A percentile compares a stretch with the other conserved stretches of the same genome.
phyloP scores from a whole-genome alignment of 1,140 invertebrate genomes.

The Drosophila simulans region DNA sequence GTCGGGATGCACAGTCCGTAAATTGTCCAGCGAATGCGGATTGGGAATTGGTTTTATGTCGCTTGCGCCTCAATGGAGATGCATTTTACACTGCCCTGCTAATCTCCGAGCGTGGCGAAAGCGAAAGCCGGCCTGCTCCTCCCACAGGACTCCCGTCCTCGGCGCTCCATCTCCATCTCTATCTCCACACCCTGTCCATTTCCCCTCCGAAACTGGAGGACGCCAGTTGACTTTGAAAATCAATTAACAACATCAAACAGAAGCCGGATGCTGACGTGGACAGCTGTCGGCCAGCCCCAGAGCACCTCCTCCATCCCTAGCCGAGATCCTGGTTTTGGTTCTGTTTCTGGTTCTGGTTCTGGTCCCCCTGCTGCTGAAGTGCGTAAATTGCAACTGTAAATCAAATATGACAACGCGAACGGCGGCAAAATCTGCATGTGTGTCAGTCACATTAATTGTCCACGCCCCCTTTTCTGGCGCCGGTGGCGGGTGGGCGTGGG shows the following conservation, averaged over 20 bases:
- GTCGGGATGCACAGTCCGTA: conserved; percentile 42
- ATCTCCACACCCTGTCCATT: background rate
- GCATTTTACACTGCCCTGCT: conserved; percentile 78
- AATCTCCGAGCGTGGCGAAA: conserved; percentile 72
- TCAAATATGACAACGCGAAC: conserved; percentile 82
- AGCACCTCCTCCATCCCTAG: background rate
- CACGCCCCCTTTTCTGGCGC: conserved; percentile 24
- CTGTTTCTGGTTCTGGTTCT: background rate
- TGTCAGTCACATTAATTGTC: conserved; percentile 83
- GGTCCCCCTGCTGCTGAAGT: conserved; percentile 44
- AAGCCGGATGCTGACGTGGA: conserved; percentile 77
- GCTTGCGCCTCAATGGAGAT: conserved; percentile 78
- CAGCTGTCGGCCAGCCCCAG: conserved; percentile 61
- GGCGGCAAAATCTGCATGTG: conserved; percentile 79
- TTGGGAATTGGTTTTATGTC: conserved; percentile 79
- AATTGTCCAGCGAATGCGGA: conserved; percentile 57
- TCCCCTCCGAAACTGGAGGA: background rate
- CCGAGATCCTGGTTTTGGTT: background rate
- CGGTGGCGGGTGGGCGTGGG: background rate
- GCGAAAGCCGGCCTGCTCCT: conserved; percentile 29
- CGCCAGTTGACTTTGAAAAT: conserved; percentile 81
- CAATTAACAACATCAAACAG: conserved; percentile 84
- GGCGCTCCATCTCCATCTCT: background rate
- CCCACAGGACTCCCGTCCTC: background rate
- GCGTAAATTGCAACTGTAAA: conserved; percentile 84